phyloP scores from a whole-genome alignment of 2,797 vertebrate species.

The Spinus olivaceus region DNA sequence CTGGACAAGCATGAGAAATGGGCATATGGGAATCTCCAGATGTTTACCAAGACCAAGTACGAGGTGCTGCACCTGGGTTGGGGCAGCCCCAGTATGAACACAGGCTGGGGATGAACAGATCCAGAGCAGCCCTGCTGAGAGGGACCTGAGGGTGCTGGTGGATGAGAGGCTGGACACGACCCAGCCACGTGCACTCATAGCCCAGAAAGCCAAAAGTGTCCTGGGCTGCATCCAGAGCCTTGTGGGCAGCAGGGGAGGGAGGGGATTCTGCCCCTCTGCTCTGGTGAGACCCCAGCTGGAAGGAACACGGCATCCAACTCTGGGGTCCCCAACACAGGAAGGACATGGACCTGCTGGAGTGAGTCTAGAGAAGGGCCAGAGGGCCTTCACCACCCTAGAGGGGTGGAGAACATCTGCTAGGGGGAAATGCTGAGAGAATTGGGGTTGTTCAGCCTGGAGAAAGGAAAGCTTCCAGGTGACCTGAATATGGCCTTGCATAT shows the following conservation, averaged over 20 bases:
- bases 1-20: neutral
- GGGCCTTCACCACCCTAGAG: neutral
- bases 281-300: neutral
- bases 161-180: neutral
- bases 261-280: neutral
- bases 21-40: neutral
- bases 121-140: neutral
- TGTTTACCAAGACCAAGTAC: neutral
- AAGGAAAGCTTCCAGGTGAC: neutral
- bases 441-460: neutral
- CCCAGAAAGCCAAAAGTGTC: neutral
- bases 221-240: neutral
- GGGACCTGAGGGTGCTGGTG: too few species aligned
- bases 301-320: rapidly evolving
- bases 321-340: neutral
- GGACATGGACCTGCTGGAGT: neutral
- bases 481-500: neutral
- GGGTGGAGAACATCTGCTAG: neutral
- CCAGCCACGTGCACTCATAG: neutral
- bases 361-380: neutral
- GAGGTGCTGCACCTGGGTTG: neutral
- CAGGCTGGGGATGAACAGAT: neutral
- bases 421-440: neutral
- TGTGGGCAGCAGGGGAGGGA: rapidly evolving
- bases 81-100: rapidly evolving